phyloP scores from a whole-genome alignment of 92 coral and sea anemone genomes.

The Montipora capitata region DNA sequence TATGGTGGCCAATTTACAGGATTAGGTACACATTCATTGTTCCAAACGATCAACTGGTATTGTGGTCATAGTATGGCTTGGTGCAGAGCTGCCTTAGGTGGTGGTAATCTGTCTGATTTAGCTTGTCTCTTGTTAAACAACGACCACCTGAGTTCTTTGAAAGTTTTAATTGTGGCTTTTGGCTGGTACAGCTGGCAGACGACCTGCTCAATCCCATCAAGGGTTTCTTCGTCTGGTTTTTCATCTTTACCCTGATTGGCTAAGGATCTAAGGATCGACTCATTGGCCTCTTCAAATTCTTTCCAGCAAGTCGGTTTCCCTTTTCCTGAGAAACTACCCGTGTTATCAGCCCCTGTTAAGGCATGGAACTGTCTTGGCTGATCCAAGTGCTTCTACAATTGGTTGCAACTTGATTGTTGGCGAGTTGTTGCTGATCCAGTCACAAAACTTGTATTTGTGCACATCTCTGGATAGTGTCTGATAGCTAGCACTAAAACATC shows the following conservation, averaged over 20 bases:
- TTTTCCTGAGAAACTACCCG: not conserved
- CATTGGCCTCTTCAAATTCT: conserved; percentile 6
- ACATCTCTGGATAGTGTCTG: not conserved
- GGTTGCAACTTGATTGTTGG: not conserved
- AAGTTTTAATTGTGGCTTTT: too few relatives aligned
- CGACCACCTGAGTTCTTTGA: not conserved
- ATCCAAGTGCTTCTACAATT: not conserved
- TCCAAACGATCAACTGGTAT: not conserved
- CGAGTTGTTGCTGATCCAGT: not conserved
- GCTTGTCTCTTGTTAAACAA: too few relatives aligned
- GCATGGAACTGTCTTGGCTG: not conserved
- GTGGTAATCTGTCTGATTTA: too few relatives aligned
- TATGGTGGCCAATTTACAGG: too few relatives aligned
- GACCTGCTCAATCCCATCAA: too few relatives aligned
- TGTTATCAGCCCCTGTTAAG: too few relatives aligned
- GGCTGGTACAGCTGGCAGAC: too few relatives aligned
- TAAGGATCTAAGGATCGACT: conserved; percentile 26
- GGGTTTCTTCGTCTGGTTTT: too few relatives aligned
- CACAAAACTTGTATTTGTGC: too few relatives aligned
- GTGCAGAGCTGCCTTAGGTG: not conserved
- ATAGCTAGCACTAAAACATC: not conserved
- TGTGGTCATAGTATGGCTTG: not conserved
- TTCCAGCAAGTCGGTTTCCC: conserved; percentile 59
- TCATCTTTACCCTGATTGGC: conserved; percentile 3
- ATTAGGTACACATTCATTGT: too few relatives aligned